phyloP scores from a whole-genome alignment of 2,797 vertebrate genomes.

The Eptatretus atami region DNA sequence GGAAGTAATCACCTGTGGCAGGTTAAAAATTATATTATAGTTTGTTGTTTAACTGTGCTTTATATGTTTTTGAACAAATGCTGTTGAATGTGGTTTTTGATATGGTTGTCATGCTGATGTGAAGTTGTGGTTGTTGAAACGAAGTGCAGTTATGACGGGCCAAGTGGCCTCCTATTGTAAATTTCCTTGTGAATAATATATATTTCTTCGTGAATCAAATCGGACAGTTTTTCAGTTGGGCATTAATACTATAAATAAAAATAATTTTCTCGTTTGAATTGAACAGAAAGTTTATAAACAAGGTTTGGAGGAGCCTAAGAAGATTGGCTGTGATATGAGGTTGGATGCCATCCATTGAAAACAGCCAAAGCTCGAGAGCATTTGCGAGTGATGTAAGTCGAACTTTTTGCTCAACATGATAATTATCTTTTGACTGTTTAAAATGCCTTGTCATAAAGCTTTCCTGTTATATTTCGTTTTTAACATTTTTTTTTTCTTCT shows the following conservation, averaged over 20 bases:
- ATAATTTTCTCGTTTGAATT: conserved; percentile 10
- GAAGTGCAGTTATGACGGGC: too few relatives aligned
- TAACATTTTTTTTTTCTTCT: conserved; percentile 1
- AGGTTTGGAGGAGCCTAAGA: conserved; percentile 33
- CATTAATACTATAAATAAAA: background rate
- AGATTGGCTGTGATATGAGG: conserved; percentile 48
- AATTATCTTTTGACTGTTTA: conserved; percentile 1
- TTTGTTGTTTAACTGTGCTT: too few relatives aligned
- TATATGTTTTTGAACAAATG: too few relatives aligned
- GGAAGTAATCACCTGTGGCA: too few relatives aligned
- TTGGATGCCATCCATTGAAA: conserved; percentile 42
- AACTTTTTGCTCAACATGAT: background rate
- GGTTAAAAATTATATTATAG: too few relatives aligned
- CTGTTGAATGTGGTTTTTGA: too few relatives aligned
- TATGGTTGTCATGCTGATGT: too few relatives aligned
- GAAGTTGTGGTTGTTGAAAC: too few relatives aligned
- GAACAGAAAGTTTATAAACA: conserved; percentile 63
- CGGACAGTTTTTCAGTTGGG: too few relatives aligned
- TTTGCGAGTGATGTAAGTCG: conserved; percentile 40
- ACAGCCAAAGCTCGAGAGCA: conserved; percentile 33
- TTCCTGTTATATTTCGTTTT: background rate
- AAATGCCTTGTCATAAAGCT: background rate
- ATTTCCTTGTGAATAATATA: too few relatives aligned
- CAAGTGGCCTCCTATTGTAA: too few relatives aligned
- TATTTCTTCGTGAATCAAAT: too few relatives aligned